These are phyloP conservation scores for Reticulitermes speratus DNA, from an alignment of 1,140 invertebrate species.

Conservation along the genomic window DNA sequence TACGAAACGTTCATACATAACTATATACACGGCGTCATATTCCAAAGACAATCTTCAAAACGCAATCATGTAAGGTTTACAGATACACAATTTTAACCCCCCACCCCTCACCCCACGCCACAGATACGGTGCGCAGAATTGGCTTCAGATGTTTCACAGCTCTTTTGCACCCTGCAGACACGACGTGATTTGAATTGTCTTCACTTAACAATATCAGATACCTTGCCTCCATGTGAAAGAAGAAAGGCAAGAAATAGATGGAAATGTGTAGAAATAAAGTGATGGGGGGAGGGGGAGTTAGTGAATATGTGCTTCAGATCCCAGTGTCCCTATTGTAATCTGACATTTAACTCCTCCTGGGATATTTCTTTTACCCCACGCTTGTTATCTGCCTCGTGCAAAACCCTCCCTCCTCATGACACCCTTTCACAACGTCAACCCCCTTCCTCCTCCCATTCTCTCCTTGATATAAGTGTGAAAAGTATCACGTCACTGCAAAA, in stretches of 20 bases:
- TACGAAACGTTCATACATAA: no score
- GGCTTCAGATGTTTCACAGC: not conserved
- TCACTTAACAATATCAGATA: not conserved
- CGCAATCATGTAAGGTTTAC: not conserved
- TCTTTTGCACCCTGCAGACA: not conserved
- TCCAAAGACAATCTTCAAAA: not conserved
- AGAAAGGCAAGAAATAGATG: not conserved
- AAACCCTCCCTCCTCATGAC: not conserved
- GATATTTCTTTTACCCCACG: not conserved
- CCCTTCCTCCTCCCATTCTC: not conserved
- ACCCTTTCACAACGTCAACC: not conserved
- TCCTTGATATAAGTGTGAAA: not conserved
- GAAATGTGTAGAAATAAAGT: not conserved
- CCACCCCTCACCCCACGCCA: no score
- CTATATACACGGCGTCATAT: no score
- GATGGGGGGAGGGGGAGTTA: not conserved
- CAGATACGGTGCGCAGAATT: not conserved
- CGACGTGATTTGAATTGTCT: not conserved
- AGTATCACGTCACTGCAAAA: not conserved
- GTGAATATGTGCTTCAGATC: conserved; percentile 1
- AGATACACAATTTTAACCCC: no score
- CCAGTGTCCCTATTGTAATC: not conserved
- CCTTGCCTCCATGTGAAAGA: not conserved
- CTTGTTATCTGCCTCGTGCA: not conserved
- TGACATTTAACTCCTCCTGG: not conserved